Base-by-base conservation (phyloP, 2,797 vertebrate genomes). In the Florisuga fusca region DNA sequence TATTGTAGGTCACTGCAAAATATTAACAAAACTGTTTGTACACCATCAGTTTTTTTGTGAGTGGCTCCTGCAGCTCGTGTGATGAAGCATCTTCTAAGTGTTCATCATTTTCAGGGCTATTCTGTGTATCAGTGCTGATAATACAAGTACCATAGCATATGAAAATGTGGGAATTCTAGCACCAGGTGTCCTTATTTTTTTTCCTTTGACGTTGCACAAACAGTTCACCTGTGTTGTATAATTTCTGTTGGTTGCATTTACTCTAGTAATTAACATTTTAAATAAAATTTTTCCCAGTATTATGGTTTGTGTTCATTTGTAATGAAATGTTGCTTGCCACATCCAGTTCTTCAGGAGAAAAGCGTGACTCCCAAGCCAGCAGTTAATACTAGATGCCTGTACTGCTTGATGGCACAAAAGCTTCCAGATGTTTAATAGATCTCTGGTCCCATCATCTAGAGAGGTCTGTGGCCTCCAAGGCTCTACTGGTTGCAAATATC, bases 401-500 rank as follows among this genome's bases (percentile, higher is more conserved):
- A 64, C 89, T 94, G 72, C 64, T 90, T 36, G n/a, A 29, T 4
- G 9, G 82, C 55, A 69, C 33, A 5, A 81, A 90, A 66, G 29
- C 33, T 89, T 15, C 46, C 50, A 63, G 68, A 85, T 95, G 89
- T 93, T 86, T 94, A 90, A 88, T 45, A 84, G 77, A 34, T 89
- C 61, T 21, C 72, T 89, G 20, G 34, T 90, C 46, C 54, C 43
- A 43, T 93, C 54, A 81, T 90, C 79, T 43, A 51, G 2, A 80
- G 82, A 84, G 46, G 21, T 55, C n/a, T 68, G 29, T 83, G 76
- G 36, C 29, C 62, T 81, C 16, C 50, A 80, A 50, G 67, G 38
- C 41, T 82, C 41, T 85, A 48, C 34, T 63, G 54, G 31, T 87
- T 46, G 53, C 64, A 75, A 29, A 1, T 68, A 50, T 68, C 66